A percentile compares a stretch with the other conserved stretches of the same genome.
phyloP scores from a whole-genome alignment of 2,113 vertebrate genomes.

The Alethe castanea region DNA sequence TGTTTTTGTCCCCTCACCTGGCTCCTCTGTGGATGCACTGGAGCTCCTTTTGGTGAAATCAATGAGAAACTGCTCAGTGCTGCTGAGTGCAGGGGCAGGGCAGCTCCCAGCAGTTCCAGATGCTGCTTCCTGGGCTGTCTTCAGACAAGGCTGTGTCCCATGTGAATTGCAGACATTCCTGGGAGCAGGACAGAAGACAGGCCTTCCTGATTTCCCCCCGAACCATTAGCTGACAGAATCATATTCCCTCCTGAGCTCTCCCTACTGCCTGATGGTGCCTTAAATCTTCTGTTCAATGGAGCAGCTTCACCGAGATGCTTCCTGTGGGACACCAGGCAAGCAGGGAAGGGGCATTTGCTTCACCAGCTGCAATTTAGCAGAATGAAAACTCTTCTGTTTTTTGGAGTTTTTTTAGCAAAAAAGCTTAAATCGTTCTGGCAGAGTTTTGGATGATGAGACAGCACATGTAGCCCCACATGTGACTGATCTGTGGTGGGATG shows the following conservation, averaged over 20 bases:
- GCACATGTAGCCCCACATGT: background rate
- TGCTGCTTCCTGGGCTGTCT: background rate
- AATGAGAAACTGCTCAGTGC: background rate
- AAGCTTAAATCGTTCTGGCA: background rate
- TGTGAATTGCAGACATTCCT: background rate
- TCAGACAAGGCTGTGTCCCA: background rate
- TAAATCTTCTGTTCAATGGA: slow-evolving; percentile 34
- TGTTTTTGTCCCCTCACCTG: background rate
- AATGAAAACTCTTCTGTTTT: background rate
- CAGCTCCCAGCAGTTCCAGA: background rate
- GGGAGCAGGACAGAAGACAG: background rate
- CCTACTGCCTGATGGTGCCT: background rate
- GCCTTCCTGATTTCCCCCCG: background rate
- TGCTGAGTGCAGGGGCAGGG: background rate
- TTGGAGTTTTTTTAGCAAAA: background rate
- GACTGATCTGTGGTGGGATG: background rate
- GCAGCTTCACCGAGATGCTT: slow-evolving; percentile 15
- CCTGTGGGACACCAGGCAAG: background rate
- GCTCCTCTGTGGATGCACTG: background rate
- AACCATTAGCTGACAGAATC: background rate
- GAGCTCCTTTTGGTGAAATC: background rate
- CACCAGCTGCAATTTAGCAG: background rate
- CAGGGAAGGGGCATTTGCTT: background rate
- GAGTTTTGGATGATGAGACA: background rate
- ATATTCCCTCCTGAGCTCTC: background rate